These are phyloP conservation scores for Alethe diademata DNA, from an alignment of 2,113 vertebrate genomes.

Conservation along the genomic window DNA sequence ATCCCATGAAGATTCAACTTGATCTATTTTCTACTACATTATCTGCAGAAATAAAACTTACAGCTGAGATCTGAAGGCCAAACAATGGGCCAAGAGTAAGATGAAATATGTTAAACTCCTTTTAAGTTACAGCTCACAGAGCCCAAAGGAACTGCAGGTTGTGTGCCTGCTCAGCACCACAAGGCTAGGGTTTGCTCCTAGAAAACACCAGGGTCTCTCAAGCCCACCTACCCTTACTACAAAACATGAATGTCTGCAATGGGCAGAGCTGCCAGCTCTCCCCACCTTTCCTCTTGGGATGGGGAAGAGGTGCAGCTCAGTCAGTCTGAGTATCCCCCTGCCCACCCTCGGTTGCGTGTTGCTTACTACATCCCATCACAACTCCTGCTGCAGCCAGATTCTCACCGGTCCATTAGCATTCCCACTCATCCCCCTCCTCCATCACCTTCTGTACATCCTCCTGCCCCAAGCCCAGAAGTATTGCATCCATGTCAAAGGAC, in stretches of 20 bases:
- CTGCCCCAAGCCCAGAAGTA: background rate
- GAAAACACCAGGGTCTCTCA: background rate
- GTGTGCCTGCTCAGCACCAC: background rate
- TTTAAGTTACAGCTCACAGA: rapidly evolving
- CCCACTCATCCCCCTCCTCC: background rate
- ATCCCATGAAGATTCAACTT: background rate
- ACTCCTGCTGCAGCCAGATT: rapidly evolving
- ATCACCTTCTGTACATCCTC: background rate
- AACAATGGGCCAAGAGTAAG: background rate
- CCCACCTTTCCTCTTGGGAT: rapidly evolving
- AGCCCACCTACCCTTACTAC: background rate
- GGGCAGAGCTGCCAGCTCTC: background rate
- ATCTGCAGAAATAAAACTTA: slow-evolving; percentile 1
- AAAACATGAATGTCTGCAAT: background rate
- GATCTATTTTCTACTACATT: background rate
- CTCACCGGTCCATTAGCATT: background rate
- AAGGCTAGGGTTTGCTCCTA: background rate
- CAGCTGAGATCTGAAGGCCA: background rate
- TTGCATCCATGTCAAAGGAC: background rate
- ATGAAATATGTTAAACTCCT: background rate
- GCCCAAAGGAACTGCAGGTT: background rate
- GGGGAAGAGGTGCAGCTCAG: background rate
- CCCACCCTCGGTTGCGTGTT: rapidly evolving
- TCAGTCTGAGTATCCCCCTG: background rate
- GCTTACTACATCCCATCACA: background rate